A percentile compares a stretch with the other conserved stretches of the same genome.
phyloP scores from a whole-genome alignment of 2,888 invertebrate species.

The Gymnoscelis rufifasciata region DNA sequence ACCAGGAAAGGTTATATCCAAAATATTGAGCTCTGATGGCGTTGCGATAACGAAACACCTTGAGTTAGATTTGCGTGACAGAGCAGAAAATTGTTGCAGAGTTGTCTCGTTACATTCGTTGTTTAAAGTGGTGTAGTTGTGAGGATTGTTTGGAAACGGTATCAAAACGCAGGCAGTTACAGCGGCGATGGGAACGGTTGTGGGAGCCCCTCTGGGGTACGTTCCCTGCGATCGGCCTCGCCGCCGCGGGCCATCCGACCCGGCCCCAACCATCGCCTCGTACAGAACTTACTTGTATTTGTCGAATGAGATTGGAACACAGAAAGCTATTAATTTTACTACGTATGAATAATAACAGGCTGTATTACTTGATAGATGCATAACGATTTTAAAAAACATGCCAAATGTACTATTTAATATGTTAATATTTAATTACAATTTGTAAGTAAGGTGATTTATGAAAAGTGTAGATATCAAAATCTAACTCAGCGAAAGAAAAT shows the following conservation, averaged over 20 bases:
- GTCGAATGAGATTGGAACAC: conserved; percentile 17
- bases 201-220: conserved; percentile 61
- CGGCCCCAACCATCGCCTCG: conserved; percentile 54
- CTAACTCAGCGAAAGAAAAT: too few species aligned
- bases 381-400: too few species aligned
- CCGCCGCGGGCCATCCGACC: conserved; percentile 58
- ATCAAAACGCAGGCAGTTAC: conserved; percentile 42
- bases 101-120: conserved; percentile 3
- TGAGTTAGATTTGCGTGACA: not conserved
- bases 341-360: not conserved
- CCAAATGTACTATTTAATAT: too few species aligned
- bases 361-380: too few species aligned
- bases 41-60: conserved; percentile 5
- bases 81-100: not conserved
- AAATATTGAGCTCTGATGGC: conserved; percentile 2
- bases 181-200: conserved; percentile 61
- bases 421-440: too few species aligned
- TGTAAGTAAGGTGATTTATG: too few species aligned
- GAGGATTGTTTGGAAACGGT: conserved; percentile 36
- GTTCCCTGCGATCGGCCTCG: conserved; percentile 58
- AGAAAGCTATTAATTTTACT: conserved; percentile 13
- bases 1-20: conserved; percentile 6
- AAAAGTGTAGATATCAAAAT: too few species aligned
- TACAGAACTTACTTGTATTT: conserved; percentile 28
- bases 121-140: conserved; percentile 15